Evolutionary conservation across 2,113 vertebrate species (phyloP).

Genomic region (Theristicus caerulescens): DNA sequence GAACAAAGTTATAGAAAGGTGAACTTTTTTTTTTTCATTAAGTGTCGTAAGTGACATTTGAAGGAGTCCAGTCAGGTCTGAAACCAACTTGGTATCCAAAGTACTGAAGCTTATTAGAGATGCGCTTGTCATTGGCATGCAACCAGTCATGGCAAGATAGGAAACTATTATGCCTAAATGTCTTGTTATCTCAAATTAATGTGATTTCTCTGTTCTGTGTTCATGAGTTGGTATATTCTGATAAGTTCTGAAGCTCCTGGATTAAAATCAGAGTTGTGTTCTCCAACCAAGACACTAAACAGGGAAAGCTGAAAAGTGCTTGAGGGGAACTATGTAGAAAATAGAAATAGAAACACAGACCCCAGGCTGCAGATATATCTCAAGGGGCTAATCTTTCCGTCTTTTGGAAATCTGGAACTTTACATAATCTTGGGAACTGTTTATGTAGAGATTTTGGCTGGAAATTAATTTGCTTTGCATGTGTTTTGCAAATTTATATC

Average conservation of each 20-base stretch:
- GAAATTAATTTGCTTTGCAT: background rate
- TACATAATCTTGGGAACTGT: background rate
- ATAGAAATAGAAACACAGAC: background rate
- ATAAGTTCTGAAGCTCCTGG: background rate
- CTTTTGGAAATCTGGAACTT: background rate
- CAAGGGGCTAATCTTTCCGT: background rate
- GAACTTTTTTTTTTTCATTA: background rate
- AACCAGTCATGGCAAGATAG: background rate
- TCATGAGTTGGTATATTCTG: background rate
- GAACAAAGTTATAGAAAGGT: background rate
- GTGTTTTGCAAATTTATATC: background rate
- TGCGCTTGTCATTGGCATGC: background rate
- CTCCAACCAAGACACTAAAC: background rate
- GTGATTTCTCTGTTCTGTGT: background rate
- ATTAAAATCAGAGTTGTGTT: background rate
- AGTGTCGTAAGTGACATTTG: background rate
- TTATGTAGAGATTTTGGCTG: background rate
- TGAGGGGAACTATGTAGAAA: background rate
- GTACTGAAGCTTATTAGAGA: background rate
- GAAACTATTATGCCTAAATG: background rate
- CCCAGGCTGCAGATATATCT: background rate
- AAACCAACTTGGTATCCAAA: background rate
- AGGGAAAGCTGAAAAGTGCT: background rate
- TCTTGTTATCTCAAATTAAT: background rate
- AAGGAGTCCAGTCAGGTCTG: background rate